phyloP scores from a whole-genome alignment of 2,797 vertebrate species.

The Cuculus canorus region DNA sequence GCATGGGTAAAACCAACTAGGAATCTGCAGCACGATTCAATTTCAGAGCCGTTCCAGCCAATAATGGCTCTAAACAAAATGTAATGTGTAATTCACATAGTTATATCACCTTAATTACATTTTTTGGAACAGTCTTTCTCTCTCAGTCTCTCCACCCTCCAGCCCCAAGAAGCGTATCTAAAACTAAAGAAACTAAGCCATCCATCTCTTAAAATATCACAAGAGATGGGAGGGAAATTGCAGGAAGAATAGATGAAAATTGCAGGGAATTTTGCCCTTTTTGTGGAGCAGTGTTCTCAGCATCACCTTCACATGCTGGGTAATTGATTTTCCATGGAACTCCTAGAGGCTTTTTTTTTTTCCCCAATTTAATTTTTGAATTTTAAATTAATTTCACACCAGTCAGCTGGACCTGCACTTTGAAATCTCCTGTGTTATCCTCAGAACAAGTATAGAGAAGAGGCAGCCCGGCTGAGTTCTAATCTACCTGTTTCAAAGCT shows the following conservation, averaged over 20 bases:
- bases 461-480: not conserved
- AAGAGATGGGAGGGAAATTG: constrained; percentile 23
- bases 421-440: not conserved
- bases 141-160: constrained; percentile 33
- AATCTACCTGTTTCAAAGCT: not conserved
- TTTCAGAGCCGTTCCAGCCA: constrained; percentile 63
- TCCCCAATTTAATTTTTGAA: constrained; percentile 26
- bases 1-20: not conserved
- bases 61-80: constrained; percentile 71
- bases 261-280: constrained; percentile 44
- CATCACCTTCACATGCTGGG: not conserved
- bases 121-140: constrained; percentile 44
- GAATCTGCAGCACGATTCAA: constrained; percentile 56
- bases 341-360: not conserved
- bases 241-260: constrained; percentile 31
- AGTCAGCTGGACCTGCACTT: not conserved
- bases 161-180: constrained; percentile 35
- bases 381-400: constrained; percentile 39
- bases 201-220: constrained; percentile 35
- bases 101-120: constrained; percentile 70
- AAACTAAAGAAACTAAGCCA: constrained; percentile 14
- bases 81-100: constrained; percentile 57
- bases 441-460: not conserved
- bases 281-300: not conserved
- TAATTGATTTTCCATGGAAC: constrained; percentile 55